Conservation (phyloP, 2,888 invertebrate species). For the Athalia rosae region DNA sequence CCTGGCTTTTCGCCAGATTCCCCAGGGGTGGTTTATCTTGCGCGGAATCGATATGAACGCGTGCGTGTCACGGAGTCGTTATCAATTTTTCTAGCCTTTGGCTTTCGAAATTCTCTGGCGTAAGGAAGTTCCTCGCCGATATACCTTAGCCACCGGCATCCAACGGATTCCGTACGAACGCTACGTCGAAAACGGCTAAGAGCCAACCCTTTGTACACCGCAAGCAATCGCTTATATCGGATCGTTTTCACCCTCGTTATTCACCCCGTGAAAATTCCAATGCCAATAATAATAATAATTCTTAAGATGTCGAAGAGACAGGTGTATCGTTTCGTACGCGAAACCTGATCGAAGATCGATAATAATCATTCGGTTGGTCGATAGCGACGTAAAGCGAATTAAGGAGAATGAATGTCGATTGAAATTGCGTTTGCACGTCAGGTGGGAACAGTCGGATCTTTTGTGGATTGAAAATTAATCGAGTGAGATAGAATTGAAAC, state of each 20-base stretch:
- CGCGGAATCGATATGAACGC: constrained; percentile 29
- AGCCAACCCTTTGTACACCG: constrained; percentile 13
- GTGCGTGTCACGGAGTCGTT: constrained; percentile 43
- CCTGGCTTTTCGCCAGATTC: constrained; percentile 49
- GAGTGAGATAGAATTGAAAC: not conserved
- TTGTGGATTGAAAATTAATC: not conserved
- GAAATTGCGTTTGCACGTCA: not conserved
- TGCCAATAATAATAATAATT: too few species aligned
- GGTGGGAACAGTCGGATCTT: not conserved
- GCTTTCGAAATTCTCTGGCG: constrained; percentile 19
- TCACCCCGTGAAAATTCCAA: not conserved
- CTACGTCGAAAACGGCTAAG: not conserved
- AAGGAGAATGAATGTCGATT: too few species aligned
- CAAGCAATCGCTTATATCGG: constrained; percentile 30
- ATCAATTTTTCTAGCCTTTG: constrained; percentile 41
- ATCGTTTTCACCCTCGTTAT: constrained; percentile 34
- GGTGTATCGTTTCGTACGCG: too few species aligned
- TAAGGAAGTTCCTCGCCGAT: constrained; percentile 10
- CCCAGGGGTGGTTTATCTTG: constrained; percentile 13
- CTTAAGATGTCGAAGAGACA: too few species aligned
- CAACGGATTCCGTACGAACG: constrained; percentile 15
- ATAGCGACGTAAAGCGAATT: too few species aligned
- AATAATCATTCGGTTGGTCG: too few species aligned
- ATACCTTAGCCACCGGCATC: constrained; percentile 10
- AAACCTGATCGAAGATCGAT: too few species aligned